Evolutionary conservation across 2,888 invertebrate species (phyloP).

Genomic region (Agrochola litura): DNA sequence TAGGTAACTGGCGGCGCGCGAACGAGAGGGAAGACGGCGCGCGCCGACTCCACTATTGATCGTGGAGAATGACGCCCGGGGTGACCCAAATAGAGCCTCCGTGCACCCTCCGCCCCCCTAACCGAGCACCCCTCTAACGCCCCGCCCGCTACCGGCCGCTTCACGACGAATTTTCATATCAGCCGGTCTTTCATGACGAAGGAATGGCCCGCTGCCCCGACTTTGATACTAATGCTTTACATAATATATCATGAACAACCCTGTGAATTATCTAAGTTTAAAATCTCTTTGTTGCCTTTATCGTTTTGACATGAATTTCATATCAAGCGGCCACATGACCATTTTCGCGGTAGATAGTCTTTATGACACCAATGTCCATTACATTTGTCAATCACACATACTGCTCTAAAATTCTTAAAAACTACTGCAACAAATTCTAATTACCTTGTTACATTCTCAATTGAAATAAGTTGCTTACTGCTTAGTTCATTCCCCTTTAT

Average conservation of each 20-base stretch:
- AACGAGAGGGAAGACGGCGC: slow-evolving; percentile 85
- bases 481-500: slow-evolving; percentile 39
- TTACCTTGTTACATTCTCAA: slow-evolving; percentile 13
- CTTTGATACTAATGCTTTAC: slow-evolving; percentile 83
- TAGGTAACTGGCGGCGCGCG: slow-evolving; percentile 86
- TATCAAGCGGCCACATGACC: not conserved
- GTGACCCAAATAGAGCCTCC: slow-evolving; percentile 91
- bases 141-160: slow-evolving; percentile 80
- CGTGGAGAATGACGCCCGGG: slow-evolving; percentile 89
- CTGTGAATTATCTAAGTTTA: slow-evolving; percentile 75
- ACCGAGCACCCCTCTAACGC: slow-evolving; percentile 75
- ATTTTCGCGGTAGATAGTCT: slow-evolving; percentile 18
- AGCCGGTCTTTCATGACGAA: slow-evolving; percentile 84
- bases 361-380: not conserved
- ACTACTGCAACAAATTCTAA: not conserved
- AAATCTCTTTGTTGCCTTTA: slow-evolving; percentile 74
- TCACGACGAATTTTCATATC: slow-evolving; percentile 90
- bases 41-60: slow-evolving; percentile 88
- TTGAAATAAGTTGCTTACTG: slow-evolving; percentile 25
- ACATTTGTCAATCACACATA: not conserved
- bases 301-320: slow-evolving; percentile 66
- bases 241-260: slow-evolving; percentile 80
- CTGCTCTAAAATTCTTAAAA: not conserved
- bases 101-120: slow-evolving; percentile 80
- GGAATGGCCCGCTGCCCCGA: slow-evolving; percentile 82